Conservation (phyloP, 2,888 invertebrate species). For the Caenorhabditis macrosperma region DNA sequence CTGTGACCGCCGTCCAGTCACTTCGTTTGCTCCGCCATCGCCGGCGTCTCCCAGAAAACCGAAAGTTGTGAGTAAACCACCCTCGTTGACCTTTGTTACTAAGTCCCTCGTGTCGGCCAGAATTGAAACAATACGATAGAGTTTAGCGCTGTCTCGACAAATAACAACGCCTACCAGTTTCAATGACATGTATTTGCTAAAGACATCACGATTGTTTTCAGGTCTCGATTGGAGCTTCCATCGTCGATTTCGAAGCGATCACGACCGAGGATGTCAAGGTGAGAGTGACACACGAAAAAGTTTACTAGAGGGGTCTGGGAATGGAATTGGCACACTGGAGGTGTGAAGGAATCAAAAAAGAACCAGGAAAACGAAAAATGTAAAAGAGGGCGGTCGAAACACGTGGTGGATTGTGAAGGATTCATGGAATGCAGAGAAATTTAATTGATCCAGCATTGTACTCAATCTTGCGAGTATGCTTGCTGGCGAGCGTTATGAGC, state of each 20-base stretch:
- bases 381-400: too few species aligned
- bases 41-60: constrained; percentile 40
- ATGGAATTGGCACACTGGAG: not conserved
- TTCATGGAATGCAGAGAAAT: not conserved
- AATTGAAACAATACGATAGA: constrained; percentile 41
- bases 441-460: not conserved
- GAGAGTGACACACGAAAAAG: constrained; percentile 14
- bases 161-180: constrained; percentile 55
- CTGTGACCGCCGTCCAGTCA: constrained; percentile 21
- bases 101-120: constrained; percentile 25
- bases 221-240: constrained; percentile 79
- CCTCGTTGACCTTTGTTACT: too few species aligned
- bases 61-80: constrained; percentile 59
- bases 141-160: constrained; percentile 28
- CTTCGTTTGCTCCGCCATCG: not conserved
- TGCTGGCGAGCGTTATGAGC: constrained; percentile 37
- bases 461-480: not conserved
- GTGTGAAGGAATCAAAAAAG: not conserved
- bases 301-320: not conserved
- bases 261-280: constrained; percentile 82
- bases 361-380: not conserved
- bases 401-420: constrained; percentile 29
- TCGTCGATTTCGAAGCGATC: constrained; percentile 79
- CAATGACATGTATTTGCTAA: constrained; percentile 50
- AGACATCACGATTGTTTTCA: constrained; percentile 60